phyloP scores from a whole-genome alignment of 2,113 vertebrate species.

The Lophura nycthemera region DNA sequence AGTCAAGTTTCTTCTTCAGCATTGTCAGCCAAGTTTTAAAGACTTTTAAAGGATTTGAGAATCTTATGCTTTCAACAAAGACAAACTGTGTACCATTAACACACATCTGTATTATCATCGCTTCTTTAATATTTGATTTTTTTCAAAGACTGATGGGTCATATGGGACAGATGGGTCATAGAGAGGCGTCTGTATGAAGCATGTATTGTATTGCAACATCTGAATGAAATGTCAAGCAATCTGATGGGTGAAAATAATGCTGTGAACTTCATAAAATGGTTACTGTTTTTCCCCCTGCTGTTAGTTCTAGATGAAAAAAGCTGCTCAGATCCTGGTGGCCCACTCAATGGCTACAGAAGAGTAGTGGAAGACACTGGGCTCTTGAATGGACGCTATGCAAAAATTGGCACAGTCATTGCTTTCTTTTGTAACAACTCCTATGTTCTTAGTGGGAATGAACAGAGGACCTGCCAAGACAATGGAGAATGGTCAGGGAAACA shows the following conservation, averaged over 20 bases:
- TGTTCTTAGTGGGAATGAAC: constrained; percentile 87
- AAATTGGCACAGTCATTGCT: constrained; percentile 85
- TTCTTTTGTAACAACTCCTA: constrained; percentile 93
- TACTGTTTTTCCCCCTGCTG: constrained; percentile 1
- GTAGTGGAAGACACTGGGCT: constrained; percentile 87
- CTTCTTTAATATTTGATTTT: background rate
- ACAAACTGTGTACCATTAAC: background rate
- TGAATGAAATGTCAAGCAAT: constrained; percentile 26
- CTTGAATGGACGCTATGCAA: constrained; percentile 71
- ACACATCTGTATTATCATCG: background rate
- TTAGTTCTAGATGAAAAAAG: constrained; percentile 86
- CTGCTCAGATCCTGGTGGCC: constrained; percentile 87
- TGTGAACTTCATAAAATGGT: constrained; percentile 34
- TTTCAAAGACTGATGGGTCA: background rate
- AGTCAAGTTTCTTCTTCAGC: background rate
- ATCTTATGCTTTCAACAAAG: background rate
- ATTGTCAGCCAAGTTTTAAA: background rate
- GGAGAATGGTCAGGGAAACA: constrained; percentile 93
- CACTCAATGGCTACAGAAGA: constrained; percentile 89
- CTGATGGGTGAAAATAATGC: constrained; percentile 13
- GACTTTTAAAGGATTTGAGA: background rate
- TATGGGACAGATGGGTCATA: background rate
- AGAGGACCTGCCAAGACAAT: constrained; percentile 87
- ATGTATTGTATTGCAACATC: background rate
- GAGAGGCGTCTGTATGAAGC: constrained; percentile 2